Base-by-base conservation (phyloP, 2,888 invertebrate genomes). In the Spisula subtruncata region DNA sequence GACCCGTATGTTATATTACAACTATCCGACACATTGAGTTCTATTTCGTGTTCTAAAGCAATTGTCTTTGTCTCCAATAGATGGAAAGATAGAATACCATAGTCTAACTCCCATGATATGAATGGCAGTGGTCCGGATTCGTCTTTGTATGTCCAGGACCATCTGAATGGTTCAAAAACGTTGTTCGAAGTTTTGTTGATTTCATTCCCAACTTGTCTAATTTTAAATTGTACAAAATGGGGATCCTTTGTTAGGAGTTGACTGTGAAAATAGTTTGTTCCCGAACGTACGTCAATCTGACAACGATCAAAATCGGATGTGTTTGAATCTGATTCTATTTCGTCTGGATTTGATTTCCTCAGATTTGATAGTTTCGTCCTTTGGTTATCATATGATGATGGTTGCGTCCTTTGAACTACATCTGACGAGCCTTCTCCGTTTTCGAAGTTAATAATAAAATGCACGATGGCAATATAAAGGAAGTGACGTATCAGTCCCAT, bases 131-230 rank as follows among this genome's bases (percentile, higher is more conserved):
- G 75, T 41, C 84, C 91, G 0, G 32, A 20, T 8, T 84, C 48
- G 10, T 83, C 46, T 4, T 71, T 81, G 75, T 84, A 89, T 41
- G 90, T 91, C 91, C 91, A 90, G 25, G 86, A 86, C 91, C 91
- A 91, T 6, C 56, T 12, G 1, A 48, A 56, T 5, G 89, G 91
- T 83, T 86, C 51, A 54, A 91, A 91, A 6, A 84, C 71, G 18
- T 83, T 66, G 0, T 54, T 48, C 14, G 81, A 81, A 5, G 35
- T 41, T 60, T 85, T 85, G 25, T 32, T 16, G 6, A 48, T 85
- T 41, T 48, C 16, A 16, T 56, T 81, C 10, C 48, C 71, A 0
- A 25, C 14, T 25, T 29, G 80, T 35, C 10, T 80, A 46, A 86
- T 60, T 60, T 56, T 86, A n/a, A 86, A 80, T n/a, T 86, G 80